Evolutionary conservation across 2,113 vertebrate species (phyloP).

Genomic region (Vidua macroura): DNA sequence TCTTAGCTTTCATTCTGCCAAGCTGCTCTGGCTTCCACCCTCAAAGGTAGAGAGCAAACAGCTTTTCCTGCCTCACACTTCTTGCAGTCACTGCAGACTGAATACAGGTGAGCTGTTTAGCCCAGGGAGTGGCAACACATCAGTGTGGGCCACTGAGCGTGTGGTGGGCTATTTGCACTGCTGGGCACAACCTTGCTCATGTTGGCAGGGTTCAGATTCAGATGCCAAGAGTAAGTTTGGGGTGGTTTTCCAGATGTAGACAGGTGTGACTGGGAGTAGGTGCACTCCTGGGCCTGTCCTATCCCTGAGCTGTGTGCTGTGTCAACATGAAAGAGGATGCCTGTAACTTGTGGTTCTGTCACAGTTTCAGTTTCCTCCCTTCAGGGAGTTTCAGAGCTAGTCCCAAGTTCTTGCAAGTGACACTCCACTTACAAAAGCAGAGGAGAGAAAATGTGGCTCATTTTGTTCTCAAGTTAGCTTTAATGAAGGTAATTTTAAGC

Average conservation of each 20-base stretch:
- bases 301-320: neutral
- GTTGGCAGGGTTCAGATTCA: neutral
- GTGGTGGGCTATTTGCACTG: neutral
- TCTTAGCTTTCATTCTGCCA: neutral
- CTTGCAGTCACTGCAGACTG: neutral
- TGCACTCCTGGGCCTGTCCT: neutral
- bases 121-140: neutral
- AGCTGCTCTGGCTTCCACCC: neutral
- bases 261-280: neutral
- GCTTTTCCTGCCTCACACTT: neutral
- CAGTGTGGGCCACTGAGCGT: neutral
- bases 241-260: neutral
- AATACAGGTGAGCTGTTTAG: neutral
- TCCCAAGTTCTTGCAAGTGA: neutral
- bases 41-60: neutral
- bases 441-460: neutral
- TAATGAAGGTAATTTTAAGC: slow-evolving; percentile 22
- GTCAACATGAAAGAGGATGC: neutral
- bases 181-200: neutral
- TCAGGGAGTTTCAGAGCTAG: neutral
- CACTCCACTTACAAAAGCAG: neutral
- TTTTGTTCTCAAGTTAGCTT: neutral
- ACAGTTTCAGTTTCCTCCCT: neutral
- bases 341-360: neutral
- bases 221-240: neutral